phyloP scores from a whole-genome alignment of 2,888 invertebrate species.

The Eristalis intricaria region DNA sequence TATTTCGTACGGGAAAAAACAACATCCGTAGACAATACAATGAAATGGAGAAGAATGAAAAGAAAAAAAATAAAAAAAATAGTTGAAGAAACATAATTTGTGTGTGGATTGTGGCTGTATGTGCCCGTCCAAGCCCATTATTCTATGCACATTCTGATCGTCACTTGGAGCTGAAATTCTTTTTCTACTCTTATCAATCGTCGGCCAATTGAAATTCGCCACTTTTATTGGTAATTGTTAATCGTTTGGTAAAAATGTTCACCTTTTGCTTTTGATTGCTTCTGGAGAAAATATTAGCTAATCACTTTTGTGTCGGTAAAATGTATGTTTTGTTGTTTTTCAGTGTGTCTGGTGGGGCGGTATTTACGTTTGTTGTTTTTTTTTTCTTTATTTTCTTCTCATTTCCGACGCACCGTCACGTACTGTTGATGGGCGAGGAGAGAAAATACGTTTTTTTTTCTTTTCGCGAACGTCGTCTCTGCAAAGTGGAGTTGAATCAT shows the following conservation, averaged over 20 bases:
- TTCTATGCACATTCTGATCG: conserved; percentile 25
- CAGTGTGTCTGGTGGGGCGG: conserved; percentile 25
- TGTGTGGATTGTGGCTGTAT: conserved; percentile 26
- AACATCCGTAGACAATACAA: conserved; percentile 37
- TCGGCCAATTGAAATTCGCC: conserved; percentile 48
- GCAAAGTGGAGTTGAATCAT: conserved; percentile 17
- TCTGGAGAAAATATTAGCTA: conserved; percentile 24
- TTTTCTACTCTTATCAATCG: conserved; percentile 59
- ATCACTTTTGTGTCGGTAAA: conserved; percentile 25
- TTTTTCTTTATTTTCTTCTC: background rate
- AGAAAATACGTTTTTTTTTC: conserved; percentile 12
- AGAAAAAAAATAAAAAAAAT: conserved; percentile 22
- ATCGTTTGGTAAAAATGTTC: conserved; percentile 35
- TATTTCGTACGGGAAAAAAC: conserved; percentile 39
- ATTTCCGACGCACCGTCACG: conserved; percentile 26
- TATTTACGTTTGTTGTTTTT: conserved; percentile 29
- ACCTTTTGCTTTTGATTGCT: conserved; percentile 26
- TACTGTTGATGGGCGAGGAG: conserved; percentile 17
- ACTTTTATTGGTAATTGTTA: conserved; percentile 42
- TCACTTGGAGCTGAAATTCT: conserved; percentile 31
- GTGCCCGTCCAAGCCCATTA: conserved; percentile 30
- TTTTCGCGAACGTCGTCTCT: conserved; percentile 26
- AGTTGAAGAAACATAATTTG: conserved; percentile 19
- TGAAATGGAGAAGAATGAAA: conserved; percentile 4
- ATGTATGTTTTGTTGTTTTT: conserved; percentile 21